Evolutionary conservation across 2,113 vertebrate genomes (phyloP), one percentile per base, ranked within the genome.

Genomic region (Solea senegalensis): DNA sequence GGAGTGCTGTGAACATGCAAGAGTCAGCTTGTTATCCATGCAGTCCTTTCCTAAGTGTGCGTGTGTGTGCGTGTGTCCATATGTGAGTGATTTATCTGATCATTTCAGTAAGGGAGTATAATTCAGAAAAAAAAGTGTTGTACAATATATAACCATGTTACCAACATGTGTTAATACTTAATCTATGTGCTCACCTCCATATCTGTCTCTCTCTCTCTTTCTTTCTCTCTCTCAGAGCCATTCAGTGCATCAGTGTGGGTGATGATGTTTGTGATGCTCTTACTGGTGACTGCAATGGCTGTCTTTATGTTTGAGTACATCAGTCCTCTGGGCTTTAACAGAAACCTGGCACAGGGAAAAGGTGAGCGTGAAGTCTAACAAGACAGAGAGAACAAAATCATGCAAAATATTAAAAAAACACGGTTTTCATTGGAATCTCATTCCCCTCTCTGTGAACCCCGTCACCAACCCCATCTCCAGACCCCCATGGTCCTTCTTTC

Each of bases 181-280:
- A 67, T 55, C 57, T 44, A 41, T 73, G 46, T 72, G 16, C 12
- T 71, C 55, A 34, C 34, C 34, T 6, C 5, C 34, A 3, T 34
- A 68, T 84, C 34, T 89, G 26, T 34, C 53, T 7, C 27, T 12
- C 53, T 14, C 53, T 59, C 71, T 83, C 41, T 90, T 39, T 69
- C 44, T 63, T 12, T 52, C 6, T 56, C 63, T 73, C 43, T 43
- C n/a, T 14, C 93, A 99, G 98, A 99, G 80, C 98, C 98, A 27
- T 99, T 99, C 94, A 99, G 98, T 82, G 98, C 98, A 69, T 97
- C 97, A 10, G 98, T 99, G 85, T 99, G 98, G 98, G 97, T 99
- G 90, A 99, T 99, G 98, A 99, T 99, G 98, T 99, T 99, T 80
- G 97, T 99, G 59, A 98, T 98, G 96, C 93, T 98, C 86, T 94